A percentile compares a stretch with the other conserved stretches of the same genome.
phyloP scores from a whole-genome alignment of 2,888 invertebrate species.

The Teleogryllus oceanicus region DNA sequence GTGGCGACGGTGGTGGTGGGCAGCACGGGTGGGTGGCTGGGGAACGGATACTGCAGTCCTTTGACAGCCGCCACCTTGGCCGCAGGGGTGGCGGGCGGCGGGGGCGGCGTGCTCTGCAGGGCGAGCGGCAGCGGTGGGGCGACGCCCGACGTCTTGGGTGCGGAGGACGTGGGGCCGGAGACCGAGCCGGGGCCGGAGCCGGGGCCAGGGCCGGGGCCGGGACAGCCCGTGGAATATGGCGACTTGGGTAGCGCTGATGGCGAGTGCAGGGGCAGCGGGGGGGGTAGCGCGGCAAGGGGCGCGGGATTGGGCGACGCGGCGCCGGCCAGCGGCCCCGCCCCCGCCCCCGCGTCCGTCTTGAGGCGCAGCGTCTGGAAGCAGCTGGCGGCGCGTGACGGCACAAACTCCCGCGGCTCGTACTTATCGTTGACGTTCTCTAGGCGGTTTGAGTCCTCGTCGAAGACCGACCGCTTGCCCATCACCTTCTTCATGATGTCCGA shows the following conservation, averaged over 20 bases:
- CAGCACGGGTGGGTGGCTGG: slow-evolving; percentile 66
- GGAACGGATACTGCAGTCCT: slow-evolving; percentile 73
- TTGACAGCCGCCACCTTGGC: slow-evolving; percentile 45
- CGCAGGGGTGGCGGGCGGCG: slow-evolving; percentile 44
- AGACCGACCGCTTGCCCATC: slow-evolving; percentile 87
- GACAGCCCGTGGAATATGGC: slow-evolving; percentile 36
- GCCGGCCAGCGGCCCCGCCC: slow-evolving; percentile 35
- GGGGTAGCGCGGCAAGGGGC: neutral
- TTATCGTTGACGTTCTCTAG: slow-evolving; percentile 83
- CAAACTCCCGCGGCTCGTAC: slow-evolving; percentile 65
- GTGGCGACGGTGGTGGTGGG: slow-evolving; percentile 43
- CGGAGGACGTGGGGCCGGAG: slow-evolving; percentile 27
- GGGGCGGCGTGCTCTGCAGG: neutral
- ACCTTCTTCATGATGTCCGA: slow-evolving; percentile 91
- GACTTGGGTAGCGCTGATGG: slow-evolving; percentile 34
- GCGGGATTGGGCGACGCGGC: slow-evolving; percentile 34
- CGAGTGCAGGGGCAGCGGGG: slow-evolving; percentile 33
- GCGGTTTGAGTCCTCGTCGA: slow-evolving; percentile 92
- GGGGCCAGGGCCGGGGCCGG: slow-evolving; percentile 33
- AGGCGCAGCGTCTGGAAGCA: slow-evolving; percentile 34
- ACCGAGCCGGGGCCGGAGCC: slow-evolving; percentile 26
- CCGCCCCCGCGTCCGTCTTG: slow-evolving; percentile 38
- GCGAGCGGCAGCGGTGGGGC: slow-evolving; percentile 32
- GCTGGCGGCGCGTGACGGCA: slow-evolving; percentile 37
- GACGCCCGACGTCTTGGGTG: slow-evolving; percentile 34